These are phyloP conservation scores for Steinernema hermaphroditum DNA, from an alignment of 2,888 invertebrate genomes.

Conservation along the genomic window DNA sequence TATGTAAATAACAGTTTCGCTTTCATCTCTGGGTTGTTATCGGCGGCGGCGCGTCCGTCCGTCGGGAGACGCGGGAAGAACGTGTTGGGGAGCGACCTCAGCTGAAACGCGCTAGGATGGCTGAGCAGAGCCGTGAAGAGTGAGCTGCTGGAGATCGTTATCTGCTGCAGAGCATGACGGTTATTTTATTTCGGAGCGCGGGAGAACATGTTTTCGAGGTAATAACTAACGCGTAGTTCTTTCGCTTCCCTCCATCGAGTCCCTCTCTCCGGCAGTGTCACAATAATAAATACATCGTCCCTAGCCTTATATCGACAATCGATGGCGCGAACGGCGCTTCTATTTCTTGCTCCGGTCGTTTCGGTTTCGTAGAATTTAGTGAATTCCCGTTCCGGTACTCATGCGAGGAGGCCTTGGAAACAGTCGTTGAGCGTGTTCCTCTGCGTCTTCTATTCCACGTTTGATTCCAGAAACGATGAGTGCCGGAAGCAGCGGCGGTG, in stretches of 20 bases:
- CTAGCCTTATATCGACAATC: slow-evolving; percentile 11
- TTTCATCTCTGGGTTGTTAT: slow-evolving; percentile 28
- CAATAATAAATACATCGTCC: slow-evolving; percentile 23
- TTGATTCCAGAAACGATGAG: slow-evolving; percentile 19
- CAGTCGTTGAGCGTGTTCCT: neutral
- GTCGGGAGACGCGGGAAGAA: slow-evolving; percentile 3
- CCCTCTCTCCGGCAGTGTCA: slow-evolving; percentile 13
- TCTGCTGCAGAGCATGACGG: slow-evolving; percentile 26
- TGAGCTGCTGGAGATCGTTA: neutral
- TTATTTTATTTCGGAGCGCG: slow-evolving; percentile 11
- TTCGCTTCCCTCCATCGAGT: neutral
- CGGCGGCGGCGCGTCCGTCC: neutral
- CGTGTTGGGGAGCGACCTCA: neutral
- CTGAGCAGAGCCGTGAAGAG: neutral
- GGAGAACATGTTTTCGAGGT: slow-evolving; percentile 22
- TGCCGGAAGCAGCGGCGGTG: slow-evolving; percentile 9
- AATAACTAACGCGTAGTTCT: slow-evolving; percentile 1
- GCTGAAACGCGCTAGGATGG: slow-evolving; percentile 14
- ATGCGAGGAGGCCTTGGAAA: neutral
- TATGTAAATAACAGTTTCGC: slow-evolving; percentile 31
- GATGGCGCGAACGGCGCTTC: slow-evolving; percentile 8
- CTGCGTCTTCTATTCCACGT: neutral
- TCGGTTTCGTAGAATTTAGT: neutral
- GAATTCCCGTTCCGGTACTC: neutral
- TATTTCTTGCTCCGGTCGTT: neutral